A percentile compares a stretch with the other conserved stretches of the same genome.
phyloP scores from a whole-genome alignment of 2,113 vertebrate species.

The Chaetodon auriga region DNA sequence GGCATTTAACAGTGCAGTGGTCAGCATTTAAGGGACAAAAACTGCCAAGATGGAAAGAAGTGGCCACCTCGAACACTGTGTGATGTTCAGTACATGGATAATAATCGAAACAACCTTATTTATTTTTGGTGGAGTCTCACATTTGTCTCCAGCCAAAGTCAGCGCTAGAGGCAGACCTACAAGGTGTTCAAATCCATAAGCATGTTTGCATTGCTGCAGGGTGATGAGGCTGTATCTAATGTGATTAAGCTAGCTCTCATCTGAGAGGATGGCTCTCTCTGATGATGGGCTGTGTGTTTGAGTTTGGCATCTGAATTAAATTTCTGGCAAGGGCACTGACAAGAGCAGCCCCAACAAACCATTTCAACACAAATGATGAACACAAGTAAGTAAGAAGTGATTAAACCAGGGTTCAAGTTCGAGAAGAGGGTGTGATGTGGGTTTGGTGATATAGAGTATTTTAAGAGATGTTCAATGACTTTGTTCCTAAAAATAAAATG shows the following conservation, averaged over 20 bases:
- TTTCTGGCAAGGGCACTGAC: constrained; percentile 12
- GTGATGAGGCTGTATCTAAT: constrained; percentile 46
- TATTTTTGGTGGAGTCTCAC: background rate
- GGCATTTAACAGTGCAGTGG: constrained; percentile 19
- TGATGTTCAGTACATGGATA: background rate
- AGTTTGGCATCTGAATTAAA: constrained; percentile 23
- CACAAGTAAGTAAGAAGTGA: background rate
- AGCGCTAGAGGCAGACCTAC: background rate
- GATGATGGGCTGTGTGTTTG: constrained; percentile 28
- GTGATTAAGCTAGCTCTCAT: constrained; percentile 51
- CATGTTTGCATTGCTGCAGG: constrained; percentile 33
- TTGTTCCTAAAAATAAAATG: background rate
- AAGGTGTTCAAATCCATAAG: constrained; percentile 27
- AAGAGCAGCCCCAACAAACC: background rate
- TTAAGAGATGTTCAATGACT: background rate
- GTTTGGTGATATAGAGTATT: background rate
- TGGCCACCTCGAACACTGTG: background rate
- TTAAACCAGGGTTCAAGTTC: constrained; percentile 11
- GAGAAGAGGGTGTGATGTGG: background rate
- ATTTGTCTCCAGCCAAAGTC: constrained; percentile 26
- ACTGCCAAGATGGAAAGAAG: background rate
- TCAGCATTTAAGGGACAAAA: constrained; percentile 4
- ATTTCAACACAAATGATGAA: constrained; percentile 20
- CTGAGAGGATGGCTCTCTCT: constrained; percentile 19
- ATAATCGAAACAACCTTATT: background rate